Evolutionary conservation across 2,888 invertebrate species (phyloP), one percentile per base, ranked within the genome.

Genomic region (Noctua pronuba): DNA sequence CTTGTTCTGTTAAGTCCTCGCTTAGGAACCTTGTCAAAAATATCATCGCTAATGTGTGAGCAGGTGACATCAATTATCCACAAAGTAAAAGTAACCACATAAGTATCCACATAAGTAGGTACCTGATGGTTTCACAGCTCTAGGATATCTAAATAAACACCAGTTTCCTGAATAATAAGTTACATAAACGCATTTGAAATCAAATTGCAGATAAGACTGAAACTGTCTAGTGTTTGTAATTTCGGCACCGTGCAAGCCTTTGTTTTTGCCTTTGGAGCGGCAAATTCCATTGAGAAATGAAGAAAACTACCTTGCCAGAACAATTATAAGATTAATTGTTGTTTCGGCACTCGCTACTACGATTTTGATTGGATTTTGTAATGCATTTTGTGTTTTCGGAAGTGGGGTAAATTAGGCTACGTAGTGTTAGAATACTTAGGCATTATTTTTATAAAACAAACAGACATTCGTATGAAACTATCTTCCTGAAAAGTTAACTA

Each of bases 21-120:
- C 55, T 0, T 11, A 55, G n/a, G 55, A 55, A 58, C 28, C 58
- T 58, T 18, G 8, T 1, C n/a, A 55, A 5, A 55, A 55, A 5
- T 60, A 31, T 58, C 28, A 58, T 58, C 7, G 2, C 1, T 28
- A 18, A 28, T 28, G 28, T 28, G 58, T 16, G 16, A n/a, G 28
- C 55, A 58, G 6, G 28, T 7, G 28, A 80, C 64, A 80, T 75
- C 67, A 55, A 73, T 75, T 73, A 62, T 2, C 2, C 78, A 75
- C 64, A 31, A n/a, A n/a, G n/a, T n/a, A n/a, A n/a, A n/a, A n/a
- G n/a, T n/a, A n/a, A n/a, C n/a, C n/a, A n/a, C n/a, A n/a, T n/a
- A n/a, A n/a, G 49, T 75, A 71, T 58, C 28, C 28, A 58, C 28
- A 2, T n/a, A 28, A 2, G 16, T 28, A 28, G 6, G 16, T 28